A percentile compares a stretch with the other conserved stretches of the same genome.
These are phyloP conservation scores for Epinotia bilunana DNA, from an alignment of 2,888 invertebrate genomes.

Conservation along the genomic window DNA sequence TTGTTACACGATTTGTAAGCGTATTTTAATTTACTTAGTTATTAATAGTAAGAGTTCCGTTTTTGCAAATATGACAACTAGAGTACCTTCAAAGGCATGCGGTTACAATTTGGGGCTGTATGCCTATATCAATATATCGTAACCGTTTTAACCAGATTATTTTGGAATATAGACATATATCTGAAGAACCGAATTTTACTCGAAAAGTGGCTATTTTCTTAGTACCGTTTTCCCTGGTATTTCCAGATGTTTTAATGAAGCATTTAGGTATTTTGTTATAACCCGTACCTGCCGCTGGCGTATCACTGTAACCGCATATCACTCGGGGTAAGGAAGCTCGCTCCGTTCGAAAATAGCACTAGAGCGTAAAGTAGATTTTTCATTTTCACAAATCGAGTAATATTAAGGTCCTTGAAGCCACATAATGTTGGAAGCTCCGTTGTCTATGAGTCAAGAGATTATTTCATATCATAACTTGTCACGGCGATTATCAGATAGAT, in stretches of 20 bases:
- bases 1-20: slow-evolving; percentile 58
- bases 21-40: slow-evolving; percentile 52
- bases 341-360: slow-evolving; percentile 57
- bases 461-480: slow-evolving; percentile 14
- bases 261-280: slow-evolving; percentile 46
- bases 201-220: slow-evolving; percentile 70
- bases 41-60: slow-evolving; percentile 46
- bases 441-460: slow-evolving; percentile 21
- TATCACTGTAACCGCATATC: slow-evolving; percentile 40
- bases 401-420: slow-evolving; percentile 26
- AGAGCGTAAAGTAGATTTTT: slow-evolving; percentile 58
- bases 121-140: slow-evolving; percentile 27
- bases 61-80: slow-evolving; percentile 50
- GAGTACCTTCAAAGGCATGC: slow-evolving; percentile 38
- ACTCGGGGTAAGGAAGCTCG: slow-evolving; percentile 55
- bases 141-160: slow-evolving; percentile 71
- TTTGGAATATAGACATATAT: slow-evolving; percentile 58
- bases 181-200: slow-evolving; percentile 57
- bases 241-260: slow-evolving; percentile 49
- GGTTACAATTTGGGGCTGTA: slow-evolving; percentile 3
- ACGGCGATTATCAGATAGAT: not conserved
- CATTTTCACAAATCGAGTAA: slow-evolving; percentile 51
- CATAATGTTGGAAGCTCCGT: slow-evolving; percentile 20
- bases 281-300: slow-evolving; percentile 42
- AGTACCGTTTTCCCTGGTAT: slow-evolving; percentile 64